Conservation (phyloP, 2,113 vertebrate genomes). For the Tringa solitaria region DNA sequence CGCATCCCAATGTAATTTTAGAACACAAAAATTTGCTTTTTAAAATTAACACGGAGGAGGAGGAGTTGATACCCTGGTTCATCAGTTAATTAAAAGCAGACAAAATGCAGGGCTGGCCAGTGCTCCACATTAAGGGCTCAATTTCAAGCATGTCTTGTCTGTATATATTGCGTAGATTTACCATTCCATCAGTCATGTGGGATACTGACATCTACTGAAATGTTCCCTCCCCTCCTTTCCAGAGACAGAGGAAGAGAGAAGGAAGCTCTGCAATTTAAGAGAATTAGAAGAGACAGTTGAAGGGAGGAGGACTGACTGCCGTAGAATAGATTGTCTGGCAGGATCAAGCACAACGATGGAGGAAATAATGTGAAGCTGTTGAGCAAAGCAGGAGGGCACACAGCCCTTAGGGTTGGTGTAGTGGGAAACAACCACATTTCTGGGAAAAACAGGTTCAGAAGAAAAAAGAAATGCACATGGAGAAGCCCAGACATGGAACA, state of each 20-base stretch:
- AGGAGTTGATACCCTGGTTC: not conserved
- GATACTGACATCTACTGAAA: not conserved
- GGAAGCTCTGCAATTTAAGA: not conserved
- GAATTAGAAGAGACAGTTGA: not conserved
- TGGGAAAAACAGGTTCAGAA: not conserved
- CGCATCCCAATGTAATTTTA: not conserved
- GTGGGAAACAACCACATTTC: not conserved
- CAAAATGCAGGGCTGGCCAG: not conserved
- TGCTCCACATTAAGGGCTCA: not conserved
- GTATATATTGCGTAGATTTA: not conserved
- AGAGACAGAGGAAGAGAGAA: not conserved
- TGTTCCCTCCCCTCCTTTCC: not conserved
- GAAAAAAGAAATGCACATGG: not conserved
- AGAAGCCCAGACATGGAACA: not conserved
- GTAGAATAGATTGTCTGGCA: not conserved
- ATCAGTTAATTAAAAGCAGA: not conserved
- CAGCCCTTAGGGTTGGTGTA: not conserved
- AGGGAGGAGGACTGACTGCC: not conserved
- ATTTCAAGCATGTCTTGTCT: not conserved
- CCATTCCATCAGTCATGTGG: not conserved
- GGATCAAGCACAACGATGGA: not conserved
- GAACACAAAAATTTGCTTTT: not conserved
- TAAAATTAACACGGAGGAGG: not conserved
- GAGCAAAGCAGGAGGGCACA: not conserved
- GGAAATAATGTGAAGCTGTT: not conserved